Base-by-base conservation (phyloP, 2,113 vertebrate species). In the Megalops atlanticus region DNA sequence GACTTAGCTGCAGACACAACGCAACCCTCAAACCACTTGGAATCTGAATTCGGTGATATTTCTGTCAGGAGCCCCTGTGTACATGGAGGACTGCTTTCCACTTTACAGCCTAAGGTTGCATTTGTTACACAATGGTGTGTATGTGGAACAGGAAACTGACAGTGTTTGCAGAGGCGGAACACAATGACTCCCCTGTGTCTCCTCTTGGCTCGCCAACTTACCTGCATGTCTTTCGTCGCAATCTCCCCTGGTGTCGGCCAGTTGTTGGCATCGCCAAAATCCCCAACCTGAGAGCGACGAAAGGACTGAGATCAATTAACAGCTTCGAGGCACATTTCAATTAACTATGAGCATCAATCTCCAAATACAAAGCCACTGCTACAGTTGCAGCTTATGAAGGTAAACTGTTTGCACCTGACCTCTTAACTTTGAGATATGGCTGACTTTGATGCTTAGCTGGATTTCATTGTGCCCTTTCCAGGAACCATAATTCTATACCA, bases 181-280 rank as follows among this genome's bases (percentile, higher is more conserved):
- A n/a, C n/a, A n/a, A n/a, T n/a, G n/a, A n/a, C n/a, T n/a, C n/a
- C n/a, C n/a, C n/a, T n/a, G n/a, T n/a, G n/a, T n/a, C n/a, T n/a
- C n/a, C n/a, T n/a, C n/a, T n/a, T n/a, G n/a, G n/a, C n/a, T n/a
- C n/a, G n/a, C n/a, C n/a, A n/a, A n/a, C n/a, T 90, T 87, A 99
- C 98, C 97, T 97, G 97, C 70, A 96, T 89, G 5, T 96, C 97
- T 90, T 99, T 99, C 39, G 97, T 96, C 38, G 97, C 97, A 54
- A 99, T 99, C 91, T 99, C 98, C 87, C 98, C 97, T 27, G 98
- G 98, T 31, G 98, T 99, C 0, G 98, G 98, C 98, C 98, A 99
- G 84, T 97, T 99, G 87, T 96, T 97, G 15, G 97, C 92, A 92
- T 99, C 98, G 72, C 95, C 97, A 0, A 99, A 99, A 87, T 99